phyloP scores from a whole-genome alignment of 2,113 vertebrate genomes.

The Burhinus oedicnemus region DNA sequence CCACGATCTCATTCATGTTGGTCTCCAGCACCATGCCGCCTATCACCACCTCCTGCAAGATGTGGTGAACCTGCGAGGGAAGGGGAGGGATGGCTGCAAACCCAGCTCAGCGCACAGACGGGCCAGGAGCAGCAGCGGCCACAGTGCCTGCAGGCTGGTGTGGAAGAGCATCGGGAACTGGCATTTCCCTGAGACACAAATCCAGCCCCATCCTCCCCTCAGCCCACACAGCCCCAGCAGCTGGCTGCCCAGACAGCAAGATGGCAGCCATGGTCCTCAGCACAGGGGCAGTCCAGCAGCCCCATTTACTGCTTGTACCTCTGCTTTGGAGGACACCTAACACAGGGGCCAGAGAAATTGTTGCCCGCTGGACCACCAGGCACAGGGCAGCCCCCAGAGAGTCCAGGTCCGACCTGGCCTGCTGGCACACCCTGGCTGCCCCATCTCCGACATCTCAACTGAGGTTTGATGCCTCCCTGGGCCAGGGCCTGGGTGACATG shows the following conservation, averaged over 20 bases:
- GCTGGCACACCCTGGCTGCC: neutral
- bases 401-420: rapidly evolving
- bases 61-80: constrained; percentile 60
- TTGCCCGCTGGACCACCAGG: rapidly evolving
- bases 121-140: rapidly evolving
- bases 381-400: neutral
- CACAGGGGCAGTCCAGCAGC: neutral
- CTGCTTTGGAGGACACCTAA: neutral
- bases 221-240: neutral
- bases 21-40: constrained; percentile 96
- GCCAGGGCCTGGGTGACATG: neutral
- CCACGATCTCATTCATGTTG: constrained; percentile 95
- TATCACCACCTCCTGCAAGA: constrained; percentile 94
- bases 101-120: neutral
- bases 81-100: neutral
- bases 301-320: rapidly evolving
- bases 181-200: neutral
- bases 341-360: rapidly evolving
- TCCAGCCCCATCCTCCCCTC: neutral
- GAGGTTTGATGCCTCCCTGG: neutral
- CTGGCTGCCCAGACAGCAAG: neutral
- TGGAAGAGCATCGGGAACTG: rapidly evolving
- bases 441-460: rapidly evolving
- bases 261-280: neutral
- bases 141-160: rapidly evolving